phyloP scores from a whole-genome alignment of 2,797 vertebrate species.

The Molossus molossus region DNA sequence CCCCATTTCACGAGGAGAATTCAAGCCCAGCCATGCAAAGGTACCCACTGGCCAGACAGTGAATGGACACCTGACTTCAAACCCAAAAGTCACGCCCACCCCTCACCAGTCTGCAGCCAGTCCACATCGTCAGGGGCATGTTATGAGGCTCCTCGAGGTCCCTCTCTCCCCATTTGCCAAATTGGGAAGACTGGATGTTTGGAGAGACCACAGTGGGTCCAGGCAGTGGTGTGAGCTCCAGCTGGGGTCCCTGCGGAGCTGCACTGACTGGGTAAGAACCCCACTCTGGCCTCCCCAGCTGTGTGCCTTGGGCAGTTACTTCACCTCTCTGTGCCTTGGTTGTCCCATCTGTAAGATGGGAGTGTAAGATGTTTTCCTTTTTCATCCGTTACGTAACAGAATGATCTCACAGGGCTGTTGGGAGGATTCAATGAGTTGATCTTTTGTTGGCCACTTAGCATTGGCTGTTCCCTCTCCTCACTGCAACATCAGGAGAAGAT shows the following conservation, averaged over 20 bases:
- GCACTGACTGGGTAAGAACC: fast-evolving
- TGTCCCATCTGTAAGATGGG: not conserved
- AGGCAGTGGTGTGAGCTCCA: not conserved
- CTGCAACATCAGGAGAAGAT: not conserved
- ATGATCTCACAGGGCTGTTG: not conserved
- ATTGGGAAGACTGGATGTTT: not conserved
- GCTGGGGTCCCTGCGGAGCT: not conserved
- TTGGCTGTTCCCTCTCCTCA: not conserved
- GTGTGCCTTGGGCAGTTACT: not conserved
- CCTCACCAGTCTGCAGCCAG: not conserved
- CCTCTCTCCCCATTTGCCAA: not conserved
- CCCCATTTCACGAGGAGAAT: not conserved
- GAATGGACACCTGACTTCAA: not conserved
- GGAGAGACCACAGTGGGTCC: not conserved
- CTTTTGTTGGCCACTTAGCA: fast-evolving
- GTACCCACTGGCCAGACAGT: not conserved
- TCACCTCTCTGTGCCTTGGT: not conserved
- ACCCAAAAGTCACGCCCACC: fast-evolving
- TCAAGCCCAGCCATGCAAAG: not conserved
- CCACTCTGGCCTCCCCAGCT: not conserved
- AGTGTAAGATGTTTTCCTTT: not conserved
- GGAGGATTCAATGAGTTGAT: not conserved
- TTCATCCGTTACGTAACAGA: not conserved
- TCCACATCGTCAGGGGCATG: not conserved
- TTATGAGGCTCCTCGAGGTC: not conserved